phyloP scores from a whole-genome alignment of 1,140 invertebrate genomes.

The Pseudachorutes palmiensis region DNA sequence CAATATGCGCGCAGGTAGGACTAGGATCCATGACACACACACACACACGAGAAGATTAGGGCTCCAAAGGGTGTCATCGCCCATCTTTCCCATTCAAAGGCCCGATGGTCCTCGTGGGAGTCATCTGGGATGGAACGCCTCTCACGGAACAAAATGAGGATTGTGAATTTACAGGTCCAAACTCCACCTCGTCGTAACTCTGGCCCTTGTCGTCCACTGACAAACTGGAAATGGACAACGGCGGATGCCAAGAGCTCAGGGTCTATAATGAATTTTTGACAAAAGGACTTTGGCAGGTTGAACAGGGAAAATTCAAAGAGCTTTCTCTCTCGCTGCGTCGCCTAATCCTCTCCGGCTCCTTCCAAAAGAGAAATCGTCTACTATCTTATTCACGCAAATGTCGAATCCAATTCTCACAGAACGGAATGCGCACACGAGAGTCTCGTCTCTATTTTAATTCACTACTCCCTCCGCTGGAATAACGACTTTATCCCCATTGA shows the following conservation, averaged over 20 bases:
- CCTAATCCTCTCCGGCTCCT: no score
- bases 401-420: no score
- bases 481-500: no score
- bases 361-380: no score
- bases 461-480: no score
- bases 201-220: neutral
- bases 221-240: neutral
- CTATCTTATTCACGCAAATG: no score
- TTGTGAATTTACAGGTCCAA: neutral
- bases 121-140: neutral
- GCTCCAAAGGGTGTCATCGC: slow-evolving; percentile 2
- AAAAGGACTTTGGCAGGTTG: neutral
- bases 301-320: no score
- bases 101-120: neutral
- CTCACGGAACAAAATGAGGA: neutral
- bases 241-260: neutral
- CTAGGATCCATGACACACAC: no score
- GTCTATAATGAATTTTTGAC: neutral
- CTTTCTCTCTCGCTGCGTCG: no score
- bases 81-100: neutral
- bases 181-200: neutral
- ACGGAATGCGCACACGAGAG: no score
- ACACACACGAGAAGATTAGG: slow-evolving; percentile 9
- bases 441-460: no score
- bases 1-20: neutral